phyloP scores from a whole-genome alignment of 2,888 invertebrate genomes.

The Pyrgus malvae region DNA sequence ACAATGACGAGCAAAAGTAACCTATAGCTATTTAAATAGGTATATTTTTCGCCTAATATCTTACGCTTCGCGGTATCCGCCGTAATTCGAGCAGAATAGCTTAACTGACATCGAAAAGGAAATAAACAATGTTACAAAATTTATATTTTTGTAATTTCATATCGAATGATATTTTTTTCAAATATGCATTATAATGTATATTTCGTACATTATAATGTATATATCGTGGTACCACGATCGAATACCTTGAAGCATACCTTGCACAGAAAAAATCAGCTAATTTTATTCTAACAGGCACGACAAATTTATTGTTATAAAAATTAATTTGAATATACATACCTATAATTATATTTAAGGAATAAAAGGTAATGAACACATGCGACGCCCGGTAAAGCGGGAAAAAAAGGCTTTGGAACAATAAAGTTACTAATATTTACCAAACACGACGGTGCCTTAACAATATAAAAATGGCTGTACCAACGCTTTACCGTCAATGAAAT shows the following conservation, averaged over 20 bases:
- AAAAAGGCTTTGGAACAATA: conserved; percentile 21
- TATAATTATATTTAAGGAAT: conserved; percentile 22
- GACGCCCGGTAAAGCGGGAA: conserved; percentile 13
- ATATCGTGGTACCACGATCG: not conserved
- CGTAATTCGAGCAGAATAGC: too few species aligned
- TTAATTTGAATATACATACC: conserved; percentile 21
- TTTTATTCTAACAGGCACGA: conserved; percentile 30
- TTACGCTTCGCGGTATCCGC: too few species aligned
- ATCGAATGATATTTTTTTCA: too few species aligned
- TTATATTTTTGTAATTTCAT: too few species aligned
- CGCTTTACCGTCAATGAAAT: conserved; percentile 1
- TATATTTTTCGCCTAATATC: too few species aligned
- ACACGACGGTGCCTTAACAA: not conserved
- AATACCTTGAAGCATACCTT: not conserved
- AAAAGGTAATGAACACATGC: conserved; percentile 29
- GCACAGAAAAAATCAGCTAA: not conserved
- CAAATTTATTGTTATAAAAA: conserved; percentile 20
- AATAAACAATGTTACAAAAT: too few species aligned
- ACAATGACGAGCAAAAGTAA: too few species aligned
- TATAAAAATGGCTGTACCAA: conserved; percentile 8
- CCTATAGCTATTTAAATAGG: too few species aligned
- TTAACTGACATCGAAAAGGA: too few species aligned
- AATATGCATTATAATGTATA: too few species aligned
- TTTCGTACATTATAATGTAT: too few species aligned
- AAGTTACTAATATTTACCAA: conserved; percentile 3